Evolutionary conservation across 2,113 vertebrate genomes (phyloP).

Genomic region (Castor canadensis): DNA sequence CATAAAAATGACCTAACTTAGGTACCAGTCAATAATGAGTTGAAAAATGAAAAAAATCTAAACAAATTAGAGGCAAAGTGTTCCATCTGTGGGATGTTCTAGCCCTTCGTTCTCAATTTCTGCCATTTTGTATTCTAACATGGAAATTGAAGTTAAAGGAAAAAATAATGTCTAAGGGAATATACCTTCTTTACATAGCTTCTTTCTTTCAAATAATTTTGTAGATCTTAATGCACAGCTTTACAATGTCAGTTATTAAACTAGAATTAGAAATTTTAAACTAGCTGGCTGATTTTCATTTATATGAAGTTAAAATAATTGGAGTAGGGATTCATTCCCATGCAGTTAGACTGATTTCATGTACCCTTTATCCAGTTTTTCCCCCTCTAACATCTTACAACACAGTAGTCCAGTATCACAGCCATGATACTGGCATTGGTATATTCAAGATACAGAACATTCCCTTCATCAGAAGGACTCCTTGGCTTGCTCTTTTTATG

Average conservation of each 20-base stretch:
- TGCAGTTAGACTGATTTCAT: neutral
- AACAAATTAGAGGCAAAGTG: neutral
- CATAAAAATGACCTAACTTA: too few relatives aligned
- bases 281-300: neutral
- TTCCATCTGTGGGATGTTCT: neutral
- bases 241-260: neutral
- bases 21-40: neutral
- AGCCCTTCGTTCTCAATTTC: neutral
- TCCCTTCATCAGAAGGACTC: neutral
- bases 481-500: neutral
- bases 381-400: neutral
- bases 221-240: neutral
- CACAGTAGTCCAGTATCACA: too few relatives aligned
- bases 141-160: neutral
- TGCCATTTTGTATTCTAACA: neutral
- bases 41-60: neutral
- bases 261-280: slow-evolving; percentile 19
- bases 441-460: neutral
- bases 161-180: neutral
- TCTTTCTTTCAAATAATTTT: neutral
- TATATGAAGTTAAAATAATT: neutral
- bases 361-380: neutral
- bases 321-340: neutral
- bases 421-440: neutral
- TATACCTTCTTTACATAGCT: neutral